Evolutionary conservation across 2,888 invertebrate species (phyloP).

Genomic region (Alviniconcha strummeri): DNA sequence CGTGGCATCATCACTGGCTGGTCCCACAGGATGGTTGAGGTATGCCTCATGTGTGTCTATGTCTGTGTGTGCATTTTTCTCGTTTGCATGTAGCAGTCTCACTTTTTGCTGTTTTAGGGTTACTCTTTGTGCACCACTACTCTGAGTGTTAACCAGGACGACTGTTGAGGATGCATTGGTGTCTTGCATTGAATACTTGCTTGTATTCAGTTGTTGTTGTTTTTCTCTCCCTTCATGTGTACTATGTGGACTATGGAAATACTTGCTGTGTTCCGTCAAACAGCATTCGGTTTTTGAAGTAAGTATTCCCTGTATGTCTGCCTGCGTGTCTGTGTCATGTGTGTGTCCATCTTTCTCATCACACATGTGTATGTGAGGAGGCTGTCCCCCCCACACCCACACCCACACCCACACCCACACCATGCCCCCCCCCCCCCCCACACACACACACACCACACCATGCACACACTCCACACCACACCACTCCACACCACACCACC

Average conservation of each 20-base stretch:
- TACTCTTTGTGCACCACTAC: too few species aligned
- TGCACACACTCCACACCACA: background rate
- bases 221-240: slow-evolving; percentile 51
- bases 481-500: background rate
- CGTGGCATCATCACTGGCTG: slow-evolving; percentile 59
- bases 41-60: background rate
- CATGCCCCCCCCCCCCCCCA: too few species aligned
- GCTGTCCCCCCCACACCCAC: background rate
- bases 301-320: slow-evolving; percentile 38
- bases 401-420: background rate
- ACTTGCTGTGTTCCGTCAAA: slow-evolving; percentile 56
- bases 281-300: slow-evolving; percentile 59
- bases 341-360: too few species aligned
- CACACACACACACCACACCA: slow-evolving; percentile 1
- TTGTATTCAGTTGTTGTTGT: too few species aligned
- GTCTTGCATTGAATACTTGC: too few species aligned
- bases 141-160: too few species aligned
- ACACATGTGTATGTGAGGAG: too few species aligned
- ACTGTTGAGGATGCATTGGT: too few species aligned
- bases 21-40: slow-evolving; percentile 33
- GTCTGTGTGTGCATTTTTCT: too few species aligned
- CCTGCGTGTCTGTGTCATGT: too few species aligned
- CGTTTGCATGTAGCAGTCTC: too few species aligned
- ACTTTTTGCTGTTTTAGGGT: too few species aligned
- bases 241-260: slow-evolving; percentile 69